phyloP scores from a whole-genome alignment of 1,140 invertebrate genomes.

The Temnothorax curvispinosus region DNA sequence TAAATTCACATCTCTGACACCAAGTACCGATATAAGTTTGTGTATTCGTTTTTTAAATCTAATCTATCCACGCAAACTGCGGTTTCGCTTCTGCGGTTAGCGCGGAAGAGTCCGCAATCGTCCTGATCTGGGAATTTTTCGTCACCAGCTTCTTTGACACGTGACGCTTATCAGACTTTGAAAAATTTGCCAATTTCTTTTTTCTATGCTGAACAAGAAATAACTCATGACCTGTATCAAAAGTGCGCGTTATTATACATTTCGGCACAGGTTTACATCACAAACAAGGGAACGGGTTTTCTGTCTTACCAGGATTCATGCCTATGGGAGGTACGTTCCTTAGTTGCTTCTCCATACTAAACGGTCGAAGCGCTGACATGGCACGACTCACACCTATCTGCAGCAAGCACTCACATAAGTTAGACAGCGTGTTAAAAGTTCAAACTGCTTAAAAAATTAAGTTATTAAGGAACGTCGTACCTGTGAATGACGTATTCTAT shows the following conservation, averaged over 20 bases:
- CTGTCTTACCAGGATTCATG: conserved; percentile 86
- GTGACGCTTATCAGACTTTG: conserved; percentile 73
- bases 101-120: conserved; percentile 24
- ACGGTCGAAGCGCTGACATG: conserved; percentile 86
- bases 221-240: conserved; percentile 79
- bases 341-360: conserved; percentile 82
- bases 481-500: conserved; percentile 89
- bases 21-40: conserved; percentile 18
- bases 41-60: conserved; percentile 28
- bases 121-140: conserved; percentile 43
- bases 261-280: background rate
- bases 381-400: conserved; percentile 88
- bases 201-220: conserved; percentile 77
- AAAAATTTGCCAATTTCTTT: conserved; percentile 72
- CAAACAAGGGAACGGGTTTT: background rate
- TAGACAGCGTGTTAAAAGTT: conserved; percentile 14
- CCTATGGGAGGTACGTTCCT: conserved; percentile 85
- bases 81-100: conserved; percentile 32
- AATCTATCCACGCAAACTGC: conserved; percentile 77
- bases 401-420: conserved; percentile 13
- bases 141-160: conserved; percentile 52
- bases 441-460: conserved; percentile 1
- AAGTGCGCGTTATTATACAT: background rate
- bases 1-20: conserved; percentile 63
- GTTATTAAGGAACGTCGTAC: conserved; percentile 76